A percentile compares a stretch with the other conserved stretches of the same genome.
These are phyloP conservation scores for Pseudochromis fuscus DNA, from an alignment of 2,797 vertebrate genomes.

Conservation along the genomic window DNA sequence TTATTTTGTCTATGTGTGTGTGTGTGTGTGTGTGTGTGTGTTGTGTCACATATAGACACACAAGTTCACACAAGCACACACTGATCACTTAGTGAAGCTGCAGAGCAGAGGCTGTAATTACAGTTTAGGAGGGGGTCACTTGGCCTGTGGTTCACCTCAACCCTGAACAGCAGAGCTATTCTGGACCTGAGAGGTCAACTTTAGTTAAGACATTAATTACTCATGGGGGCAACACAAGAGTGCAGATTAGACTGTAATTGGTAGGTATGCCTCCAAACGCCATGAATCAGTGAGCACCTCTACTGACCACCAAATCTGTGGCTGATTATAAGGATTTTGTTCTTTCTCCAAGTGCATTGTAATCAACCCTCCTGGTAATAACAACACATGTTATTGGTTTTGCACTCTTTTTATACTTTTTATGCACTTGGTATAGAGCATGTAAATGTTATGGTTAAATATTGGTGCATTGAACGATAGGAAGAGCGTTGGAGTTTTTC, in stretches of 20 bases:
- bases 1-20: slow-evolving; percentile 9
- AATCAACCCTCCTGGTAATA: slow-evolving; percentile 44
- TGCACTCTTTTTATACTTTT: slow-evolving; percentile 50
- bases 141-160: slow-evolving; percentile 72
- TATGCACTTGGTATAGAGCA: neutral
- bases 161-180: slow-evolving; percentile 70
- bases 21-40: neutral
- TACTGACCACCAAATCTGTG: slow-evolving; percentile 59
- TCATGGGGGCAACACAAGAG: slow-evolving; percentile 57
- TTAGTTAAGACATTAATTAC: slow-evolving; percentile 71
- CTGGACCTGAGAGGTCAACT: slow-evolving; percentile 60
- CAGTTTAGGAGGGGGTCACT: slow-evolving; percentile 68
- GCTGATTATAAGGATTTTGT: slow-evolving; percentile 51
- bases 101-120: slow-evolving; percentile 71
- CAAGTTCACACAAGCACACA: slow-evolving; percentile 33
- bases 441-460: slow-evolving; percentile 31
- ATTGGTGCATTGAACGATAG: slow-evolving; percentile 10
- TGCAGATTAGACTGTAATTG: slow-evolving; percentile 73
- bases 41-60: slow-evolving; percentile 23
- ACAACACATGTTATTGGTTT: slow-evolving; percentile 48
- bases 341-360: slow-evolving; percentile 33
- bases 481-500: slow-evolving; percentile 34
- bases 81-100: slow-evolving; percentile 32
- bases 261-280: slow-evolving; percentile 55
- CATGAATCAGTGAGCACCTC: slow-evolving; percentile 57